Evolutionary conservation across 2,888 invertebrate species (phyloP).

Genomic region (Erpobdella octoculata): DNA sequence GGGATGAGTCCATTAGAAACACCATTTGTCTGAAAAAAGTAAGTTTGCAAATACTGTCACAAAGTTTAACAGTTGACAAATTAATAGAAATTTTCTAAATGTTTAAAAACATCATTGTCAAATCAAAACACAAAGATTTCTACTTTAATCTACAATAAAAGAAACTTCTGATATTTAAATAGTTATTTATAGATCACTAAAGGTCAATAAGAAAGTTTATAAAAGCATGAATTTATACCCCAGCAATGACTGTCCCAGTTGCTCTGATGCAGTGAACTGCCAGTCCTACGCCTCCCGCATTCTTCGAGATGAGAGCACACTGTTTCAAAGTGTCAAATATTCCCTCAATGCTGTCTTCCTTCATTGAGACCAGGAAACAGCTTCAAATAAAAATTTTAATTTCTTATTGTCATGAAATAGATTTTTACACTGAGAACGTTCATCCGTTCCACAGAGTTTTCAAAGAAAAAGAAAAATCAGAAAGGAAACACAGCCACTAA

Average conservation of each 20-base stretch:
- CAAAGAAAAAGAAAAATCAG: no score
- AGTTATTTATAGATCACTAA: not conserved
- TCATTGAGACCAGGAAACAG: constrained; percentile 88
- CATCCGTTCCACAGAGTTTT: no score
- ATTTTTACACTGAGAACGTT: no score
- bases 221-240: constrained; percentile 52
- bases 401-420: no score
- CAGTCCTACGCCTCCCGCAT: constrained; percentile 89
- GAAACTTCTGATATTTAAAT: not conserved
- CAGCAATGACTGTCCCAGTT: constrained; percentile 80
- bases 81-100: not conserved
- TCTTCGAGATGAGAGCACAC: constrained; percentile 91
- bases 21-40: constrained; percentile 67
- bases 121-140: no score
- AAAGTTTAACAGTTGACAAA: not conserved
- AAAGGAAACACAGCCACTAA: no score
- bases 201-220: not conserved
- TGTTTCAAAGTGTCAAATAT: constrained; percentile 83
- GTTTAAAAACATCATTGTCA: not conserved
- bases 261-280: constrained; percentile 91
- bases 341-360: constrained; percentile 81
- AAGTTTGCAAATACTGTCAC: not conserved
- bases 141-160: no score
- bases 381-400: constrained; percentile 56
- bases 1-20: constrained; percentile 90